These are phyloP conservation scores for Drosophila asahinai DNA, from an alignment of 1,140 invertebrate species.

Conservation along the genomic window DNA sequence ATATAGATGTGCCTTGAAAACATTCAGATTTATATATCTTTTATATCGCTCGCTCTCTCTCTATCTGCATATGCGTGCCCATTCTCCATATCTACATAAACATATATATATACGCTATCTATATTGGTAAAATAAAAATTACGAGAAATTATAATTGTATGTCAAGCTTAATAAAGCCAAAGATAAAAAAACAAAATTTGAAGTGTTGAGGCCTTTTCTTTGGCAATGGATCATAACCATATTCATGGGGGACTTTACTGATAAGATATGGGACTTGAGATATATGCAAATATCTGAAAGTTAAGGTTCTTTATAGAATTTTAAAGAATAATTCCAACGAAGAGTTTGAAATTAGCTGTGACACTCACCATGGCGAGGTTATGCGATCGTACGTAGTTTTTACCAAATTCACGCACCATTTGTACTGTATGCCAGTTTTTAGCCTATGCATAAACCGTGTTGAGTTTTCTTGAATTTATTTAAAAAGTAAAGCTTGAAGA, in stretches of 20 bases:
- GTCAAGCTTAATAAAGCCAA: constrained; percentile 61
- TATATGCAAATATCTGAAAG: not conserved
- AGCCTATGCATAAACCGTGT: not conserved
- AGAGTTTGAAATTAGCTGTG: not conserved
- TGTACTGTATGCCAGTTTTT: not conserved
- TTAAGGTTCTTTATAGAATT: not conserved
- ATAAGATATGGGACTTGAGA: not conserved
- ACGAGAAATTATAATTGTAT: constrained; percentile 38
- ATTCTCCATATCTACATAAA: constrained; percentile 24
- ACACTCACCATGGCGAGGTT: not conserved
- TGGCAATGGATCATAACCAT: not conserved
- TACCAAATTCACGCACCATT: not conserved
- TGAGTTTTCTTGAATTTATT: not conserved
- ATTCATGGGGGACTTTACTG: not conserved
- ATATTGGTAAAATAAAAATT: constrained; percentile 21
- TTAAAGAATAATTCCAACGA: not conserved
- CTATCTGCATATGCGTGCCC: constrained; percentile 18
- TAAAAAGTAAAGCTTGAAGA: not conserved
- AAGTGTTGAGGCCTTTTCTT: not conserved
- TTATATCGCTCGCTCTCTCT: constrained; percentile 8
- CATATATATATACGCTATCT: constrained; percentile 14
- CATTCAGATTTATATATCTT: constrained; percentile 24
- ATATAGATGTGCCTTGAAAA: constrained; percentile 28
- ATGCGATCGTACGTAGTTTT: not conserved
- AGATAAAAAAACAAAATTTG: constrained; percentile 45